Base-by-base conservation (phyloP, 2,797 vertebrate species). In the Forpus xanthops region DNA sequence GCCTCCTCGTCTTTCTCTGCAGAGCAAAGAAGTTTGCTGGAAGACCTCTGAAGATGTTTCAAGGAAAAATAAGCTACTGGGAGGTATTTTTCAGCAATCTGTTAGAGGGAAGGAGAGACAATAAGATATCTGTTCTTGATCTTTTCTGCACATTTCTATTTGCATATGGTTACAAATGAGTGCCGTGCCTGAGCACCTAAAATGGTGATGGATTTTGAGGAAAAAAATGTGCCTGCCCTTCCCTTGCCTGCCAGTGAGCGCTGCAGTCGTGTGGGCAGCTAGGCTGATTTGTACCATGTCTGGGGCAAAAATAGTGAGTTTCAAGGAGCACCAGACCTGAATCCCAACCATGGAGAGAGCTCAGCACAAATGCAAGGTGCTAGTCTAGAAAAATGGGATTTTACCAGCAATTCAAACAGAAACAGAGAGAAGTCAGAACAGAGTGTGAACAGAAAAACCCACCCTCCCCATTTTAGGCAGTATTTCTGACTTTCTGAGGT, bases 71-170 rank as follows among this genome's bases (percentile, higher is more conserved):
- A 71, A 88, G 30, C 64, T 66, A 50, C 9, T 42, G 39, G 45
- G 49, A 91, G 83, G 73, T 84, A 92, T 66, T 68, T 87, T 74
- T 89, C 45, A 89, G 8, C 12, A 23, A 18, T 45, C 35, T 64
- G 3, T 31, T 85, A 27, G 24, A 44, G 17, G n/a, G 30, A 81
- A 92, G 30, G 27, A 79, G 42, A 56, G 33, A 62, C 5, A 80
- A 20, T 42, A 68, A 55, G 12, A 28, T 23, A 66, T 7, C 4
- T 16, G 25, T 14, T 41, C 44, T 44, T 37, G 14, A 66, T 31
- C 41, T 83, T 90, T 72, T 41, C 45, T 68, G 15, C 56, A 3
- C 1, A 0, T 68, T 85, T 78, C 45, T 86, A 8, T 81, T 65
- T 65, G 39, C 19, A 10, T 37, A 18, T 8, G 44, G 21, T 70